A percentile compares a stretch with the other conserved stretches of the same genome.
phyloP scores from a whole-genome alignment of 2,113 vertebrate species.

The Varanus salvator region DNA sequence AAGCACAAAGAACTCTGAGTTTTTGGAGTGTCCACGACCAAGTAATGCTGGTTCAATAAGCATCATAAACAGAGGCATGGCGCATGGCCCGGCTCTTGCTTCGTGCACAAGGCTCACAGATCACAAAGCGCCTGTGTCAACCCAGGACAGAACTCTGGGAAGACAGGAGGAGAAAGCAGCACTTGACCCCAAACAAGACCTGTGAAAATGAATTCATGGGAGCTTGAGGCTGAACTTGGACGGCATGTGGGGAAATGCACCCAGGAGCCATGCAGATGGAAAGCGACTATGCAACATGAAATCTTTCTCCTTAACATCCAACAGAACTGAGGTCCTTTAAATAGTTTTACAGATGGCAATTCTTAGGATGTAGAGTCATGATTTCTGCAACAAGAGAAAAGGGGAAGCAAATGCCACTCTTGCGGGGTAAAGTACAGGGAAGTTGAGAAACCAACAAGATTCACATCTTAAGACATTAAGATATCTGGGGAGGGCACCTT shows the following conservation, averaged over 20 bases:
- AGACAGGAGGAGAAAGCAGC: background rate
- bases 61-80: background rate
- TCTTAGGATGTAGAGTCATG: fast-evolving
- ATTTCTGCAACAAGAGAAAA: background rate
- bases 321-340: background rate
- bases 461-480: constrained; percentile 12
- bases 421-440: constrained; percentile 28
- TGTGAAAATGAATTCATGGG: background rate
- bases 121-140: background rate
- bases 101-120: background rate
- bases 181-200: background rate
- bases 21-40: background rate
- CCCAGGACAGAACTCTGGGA: background rate
- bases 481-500: background rate
- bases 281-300: background rate
- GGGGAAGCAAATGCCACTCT: constrained; percentile 42
- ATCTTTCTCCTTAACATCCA: fast-evolving
- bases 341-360: fast-evolving
- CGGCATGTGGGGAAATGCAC: background rate
- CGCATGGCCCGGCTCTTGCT: background rate
- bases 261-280: background rate
- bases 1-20: too few relatives aligned
- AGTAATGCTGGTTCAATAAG: background rate
- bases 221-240: background rate
- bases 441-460: constrained; percentile 48